Evolutionary conservation across 2,113 vertebrate species (phyloP).

Genomic region (Lagopus leucura): DNA sequence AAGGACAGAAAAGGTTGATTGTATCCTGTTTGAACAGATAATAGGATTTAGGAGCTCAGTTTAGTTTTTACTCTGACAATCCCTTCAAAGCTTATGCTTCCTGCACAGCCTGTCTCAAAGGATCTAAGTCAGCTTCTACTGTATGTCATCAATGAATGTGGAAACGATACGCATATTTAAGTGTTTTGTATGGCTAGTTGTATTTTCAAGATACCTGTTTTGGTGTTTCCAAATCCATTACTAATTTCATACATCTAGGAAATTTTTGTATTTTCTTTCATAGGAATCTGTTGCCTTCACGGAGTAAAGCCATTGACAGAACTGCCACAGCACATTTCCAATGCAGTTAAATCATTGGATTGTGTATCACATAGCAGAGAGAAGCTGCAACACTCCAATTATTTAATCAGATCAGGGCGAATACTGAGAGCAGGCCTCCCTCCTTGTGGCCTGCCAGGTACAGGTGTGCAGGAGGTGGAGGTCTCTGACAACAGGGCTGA

Average conservation of each 20-base stretch:
- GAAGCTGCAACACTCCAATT: not conserved
- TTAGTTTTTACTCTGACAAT: not conserved
- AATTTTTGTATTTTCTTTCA: not conserved
- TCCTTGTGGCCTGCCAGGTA: not conserved
- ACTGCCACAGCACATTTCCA: not conserved
- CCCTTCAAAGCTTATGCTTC: not conserved
- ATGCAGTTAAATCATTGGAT: not conserved
- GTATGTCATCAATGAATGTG: rapidly evolving
- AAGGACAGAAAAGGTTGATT: not conserved
- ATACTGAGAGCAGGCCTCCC: rapidly evolving
- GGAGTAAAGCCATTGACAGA: not conserved
- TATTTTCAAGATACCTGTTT: not conserved
- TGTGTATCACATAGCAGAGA: not conserved
- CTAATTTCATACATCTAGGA: not conserved
- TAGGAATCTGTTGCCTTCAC: not conserved
- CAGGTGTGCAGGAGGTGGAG: not conserved
- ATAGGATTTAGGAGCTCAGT: not conserved
- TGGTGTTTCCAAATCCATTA: not conserved
- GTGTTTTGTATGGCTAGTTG: not conserved
- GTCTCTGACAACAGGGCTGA: not conserved
- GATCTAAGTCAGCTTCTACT: not conserved
- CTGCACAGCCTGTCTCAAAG: rapidly evolving
- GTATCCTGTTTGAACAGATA: not conserved
- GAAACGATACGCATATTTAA: not conserved
- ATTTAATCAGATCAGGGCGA: not conserved